Evolutionary conservation across 2,888 invertebrate genomes (phyloP), one percentile per base, ranked within the genome.

Genomic region (Drosophila mercatorum): DNA sequence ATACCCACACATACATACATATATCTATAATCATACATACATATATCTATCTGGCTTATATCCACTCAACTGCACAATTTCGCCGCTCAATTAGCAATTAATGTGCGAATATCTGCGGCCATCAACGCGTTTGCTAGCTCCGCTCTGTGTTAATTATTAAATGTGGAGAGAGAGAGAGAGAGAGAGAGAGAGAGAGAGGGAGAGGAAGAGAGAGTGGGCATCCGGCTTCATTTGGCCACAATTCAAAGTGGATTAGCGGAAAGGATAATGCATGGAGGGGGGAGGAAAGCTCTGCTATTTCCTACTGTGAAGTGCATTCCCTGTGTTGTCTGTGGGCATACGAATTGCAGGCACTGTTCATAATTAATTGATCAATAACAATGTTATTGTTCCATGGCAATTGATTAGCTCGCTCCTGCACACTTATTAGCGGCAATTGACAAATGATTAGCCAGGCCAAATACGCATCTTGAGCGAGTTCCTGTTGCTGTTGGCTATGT

Each of bases 131-230:
- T 75, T 41, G 53, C 22, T 40, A 14, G 38, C 36, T 68, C 55
- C 0, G 36, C 26, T 44, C 12, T 31, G 82, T 76, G 76, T 87
- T 75, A 84, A 87, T 84, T 77, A 84, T 77, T 74, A 69, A 80
- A 69, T 69, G 70, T 70, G 11, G 49, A 14, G 12, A 26, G 11
- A 26, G 46, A 3, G 26, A 26, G 22, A 26, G 44, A 12, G 17
- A 22, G 44, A 44, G 17, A 22, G 22, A 17, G 31, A 2, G 43
- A 44, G 2, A 11, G 22, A 11, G 22, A 22, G 43, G 3, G 46
- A 26, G 12, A 5, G 43, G 17, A 11, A 11, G 4, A 4, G 11
- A 10, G 17, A 1, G 11, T 5, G 44, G 14, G 10, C 73, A 80
- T 84, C 82, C 84, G 82, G 55, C 38, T 40, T 40, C 52, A 40